These are phyloP conservation scores for Dolomedes plantarius DNA, from an alignment of 2,888 invertebrate species.

Conservation along the genomic window DNA sequence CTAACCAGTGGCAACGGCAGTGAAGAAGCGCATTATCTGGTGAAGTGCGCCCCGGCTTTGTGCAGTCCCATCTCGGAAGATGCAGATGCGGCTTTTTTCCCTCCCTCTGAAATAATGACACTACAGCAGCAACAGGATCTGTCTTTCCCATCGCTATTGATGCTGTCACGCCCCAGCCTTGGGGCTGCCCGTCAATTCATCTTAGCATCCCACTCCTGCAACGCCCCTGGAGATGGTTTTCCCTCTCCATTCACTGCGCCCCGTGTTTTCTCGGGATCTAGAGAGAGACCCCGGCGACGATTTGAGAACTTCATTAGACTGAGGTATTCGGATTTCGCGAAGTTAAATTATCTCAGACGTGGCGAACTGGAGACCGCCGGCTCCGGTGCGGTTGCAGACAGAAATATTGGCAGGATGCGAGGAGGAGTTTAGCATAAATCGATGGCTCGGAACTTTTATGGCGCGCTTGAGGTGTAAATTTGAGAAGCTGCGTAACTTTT, in stretches of 20 bases:
- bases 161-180: slow-evolving; percentile 37
- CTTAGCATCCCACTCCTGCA: background rate
- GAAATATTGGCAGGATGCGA: no score
- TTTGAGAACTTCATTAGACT: slow-evolving; percentile 1
- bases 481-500: no score
- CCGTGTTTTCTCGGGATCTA: background rate
- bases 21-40: background rate
- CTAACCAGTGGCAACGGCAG: no score
- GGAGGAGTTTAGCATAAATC: no score
- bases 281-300: background rate
- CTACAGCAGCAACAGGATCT: slow-evolving; percentile 40
- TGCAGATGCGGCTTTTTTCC: slow-evolving; percentile 3
- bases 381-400: no score
- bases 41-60: background rate
- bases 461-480: no score
- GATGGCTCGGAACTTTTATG: no score
- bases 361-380: no score
- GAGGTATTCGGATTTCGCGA: no score
- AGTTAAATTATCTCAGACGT: no score
- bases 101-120: background rate
- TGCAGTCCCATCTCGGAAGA: background rate
- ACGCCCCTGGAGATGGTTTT: background rate
- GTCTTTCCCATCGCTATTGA: slow-evolving; percentile 35
- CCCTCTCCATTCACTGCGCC: background rate
- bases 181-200: background rate